Base-by-base conservation (phyloP, 1,140 invertebrate species). In the Drosophila equinoxialis region DNA sequence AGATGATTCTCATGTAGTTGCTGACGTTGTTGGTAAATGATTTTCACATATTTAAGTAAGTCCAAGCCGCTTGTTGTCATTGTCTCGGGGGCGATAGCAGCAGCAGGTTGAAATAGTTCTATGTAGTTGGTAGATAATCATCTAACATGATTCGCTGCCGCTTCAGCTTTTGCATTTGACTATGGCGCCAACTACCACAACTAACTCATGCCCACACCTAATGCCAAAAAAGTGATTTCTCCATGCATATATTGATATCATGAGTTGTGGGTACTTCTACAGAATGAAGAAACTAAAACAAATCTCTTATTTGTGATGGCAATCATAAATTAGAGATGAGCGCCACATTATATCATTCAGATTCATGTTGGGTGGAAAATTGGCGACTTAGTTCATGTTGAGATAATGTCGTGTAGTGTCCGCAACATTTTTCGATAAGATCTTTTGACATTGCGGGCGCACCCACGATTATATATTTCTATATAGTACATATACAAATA, bases 321-420 rank as follows among this genome's bases (percentile, higher is more conserved):
- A 48, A 51, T 51, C 83, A 79, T 86, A 86, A 87, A 87, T 79
- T 68, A 81, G 68, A 65, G 82, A 86, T 87, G 83, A 79, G 75
- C 70, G 42, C 60, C 69, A 72, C 68, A 37, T 11, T 73, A 72
- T 64, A 67, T 76, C 65, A 67, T 51, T 76, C 37, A 64, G 2
- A 8, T 10, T 3, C 17, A 23, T 11, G 8, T 51, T 20, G 17
- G 45, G 2, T 30, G 8, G 20, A 11, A 51, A n/a, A 23, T 33
- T 72, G 37, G 41, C 42, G 60, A 70, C 74, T 76, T 54, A 67
- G 37, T 39, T 60, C 73, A 62, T 71, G 74, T 79, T 71, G 65
- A 86, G 83, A 89, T 86, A 86, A 63, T 89, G 83, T 86, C 83
- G 87, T 42, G 55, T 48, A 64, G 71, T 63, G 45, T 66, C 58